These are phyloP conservation scores for Drosophila ercepeae DNA, from an alignment of 1,140 invertebrate genomes.

Conservation along the genomic window DNA sequence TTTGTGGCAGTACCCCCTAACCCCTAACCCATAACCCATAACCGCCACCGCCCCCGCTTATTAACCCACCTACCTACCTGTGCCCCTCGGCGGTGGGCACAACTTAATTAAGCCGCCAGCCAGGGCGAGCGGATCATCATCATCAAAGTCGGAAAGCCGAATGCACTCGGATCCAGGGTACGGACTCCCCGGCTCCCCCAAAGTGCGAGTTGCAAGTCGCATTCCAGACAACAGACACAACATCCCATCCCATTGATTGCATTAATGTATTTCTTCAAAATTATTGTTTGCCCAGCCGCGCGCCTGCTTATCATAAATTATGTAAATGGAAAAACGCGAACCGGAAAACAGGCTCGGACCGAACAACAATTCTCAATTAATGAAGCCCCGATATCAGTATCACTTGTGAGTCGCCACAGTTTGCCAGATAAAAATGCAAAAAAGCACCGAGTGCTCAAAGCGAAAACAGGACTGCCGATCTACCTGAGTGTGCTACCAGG, in stretches of 20 bases:
- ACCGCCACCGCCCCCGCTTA: background rate
- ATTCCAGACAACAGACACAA: constrained; percentile 60
- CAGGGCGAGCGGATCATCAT: constrained; percentile 27
- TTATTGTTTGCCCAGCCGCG: constrained; percentile 81
- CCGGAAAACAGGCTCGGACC: constrained; percentile 73
- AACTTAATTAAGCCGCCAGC: constrained; percentile 74
- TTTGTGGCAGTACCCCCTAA: constrained; percentile 59
- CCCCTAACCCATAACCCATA: constrained; percentile 1
- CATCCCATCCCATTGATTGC: constrained; percentile 72
- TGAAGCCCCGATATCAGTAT: constrained; percentile 78
- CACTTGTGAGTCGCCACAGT: constrained; percentile 60
- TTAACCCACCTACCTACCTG: constrained; percentile 35
- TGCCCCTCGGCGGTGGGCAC: constrained; percentile 25
- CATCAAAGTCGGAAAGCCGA: constrained; percentile 43
- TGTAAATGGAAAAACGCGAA: constrained; percentile 83
- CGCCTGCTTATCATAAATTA: constrained; percentile 83
- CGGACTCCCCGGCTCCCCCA: no score
- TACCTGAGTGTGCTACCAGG: constrained; percentile 42
- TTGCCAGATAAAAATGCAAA: constrained; percentile 65
- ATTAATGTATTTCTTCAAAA: constrained; percentile 83
- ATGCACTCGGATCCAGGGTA: background rate
- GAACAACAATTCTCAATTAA: constrained; percentile 83
- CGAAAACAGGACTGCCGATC: constrained; percentile 39
- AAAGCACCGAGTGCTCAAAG: constrained; percentile 24
- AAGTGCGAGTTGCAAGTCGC: constrained; percentile 28